Evolutionary conservation across 2,888 invertebrate genomes (phyloP), one percentile per base, ranked within the genome.

Genomic region (Pyrrhosoma nymphula): DNA sequence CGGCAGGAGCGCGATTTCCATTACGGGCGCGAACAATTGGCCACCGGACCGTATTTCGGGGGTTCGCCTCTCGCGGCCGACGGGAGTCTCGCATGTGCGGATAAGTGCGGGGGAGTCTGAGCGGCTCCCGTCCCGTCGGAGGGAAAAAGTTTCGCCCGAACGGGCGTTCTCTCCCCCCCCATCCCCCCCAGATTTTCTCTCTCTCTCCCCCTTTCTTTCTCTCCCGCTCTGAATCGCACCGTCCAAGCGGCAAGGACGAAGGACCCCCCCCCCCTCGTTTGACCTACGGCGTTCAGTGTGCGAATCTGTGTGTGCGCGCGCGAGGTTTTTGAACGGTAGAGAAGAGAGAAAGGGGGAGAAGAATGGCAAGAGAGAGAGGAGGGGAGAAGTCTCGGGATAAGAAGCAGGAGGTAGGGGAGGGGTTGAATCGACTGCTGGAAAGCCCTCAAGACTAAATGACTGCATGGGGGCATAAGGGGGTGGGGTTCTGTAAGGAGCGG

Each of bases 241-340:
- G 93, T 75, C 93, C 69, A 55, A 93, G 69, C 69, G 47, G 93
- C 93, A 93, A 93, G 93, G 93, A 47, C 93, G 93, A 93, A 93
- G 93, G 69, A 69, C 39, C 93, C 47, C 16, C 47, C 20, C 60
- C 12, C 60, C 20, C 60, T 60, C 93, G 69, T 69, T 35, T 75
- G 93, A 69, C 93, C 93, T 35, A 47, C 69, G 47, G 75, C 69
- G 91, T 26, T 20, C 18, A 60, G 63, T 16, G 60, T n/a, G 63
- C 30, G 63, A 35, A 63, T 30, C 35, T 8, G 69, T 23, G 69
- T 63, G 63, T 69, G 69, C 26, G 69, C 60, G 69, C 23, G 18
- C 4, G 26, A 69, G 18, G 26, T 69, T 26, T 69, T 23, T 60
- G 60, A 12, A 60, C 69, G 69, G 69, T 2, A 20, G 60, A 20